phyloP scores from a whole-genome alignment of 2,888 invertebrate species.

The Drosophila formosana region DNA sequence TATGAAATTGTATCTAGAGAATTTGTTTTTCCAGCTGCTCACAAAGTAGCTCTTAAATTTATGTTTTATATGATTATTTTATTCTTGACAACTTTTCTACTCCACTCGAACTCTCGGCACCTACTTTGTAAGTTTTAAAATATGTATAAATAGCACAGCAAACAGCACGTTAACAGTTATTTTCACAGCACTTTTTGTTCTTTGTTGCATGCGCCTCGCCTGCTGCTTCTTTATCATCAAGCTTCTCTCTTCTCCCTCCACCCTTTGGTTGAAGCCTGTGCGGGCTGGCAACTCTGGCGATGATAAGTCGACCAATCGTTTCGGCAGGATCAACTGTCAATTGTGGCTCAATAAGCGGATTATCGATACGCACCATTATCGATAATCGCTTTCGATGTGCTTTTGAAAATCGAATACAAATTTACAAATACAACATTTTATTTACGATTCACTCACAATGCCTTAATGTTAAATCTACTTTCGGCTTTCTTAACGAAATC shows the following conservation, averaged over 20 bases:
- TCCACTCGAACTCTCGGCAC: not conserved
- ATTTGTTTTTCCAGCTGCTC: not conserved
- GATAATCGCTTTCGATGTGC: constrained; percentile 1
- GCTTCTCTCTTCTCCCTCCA: constrained; percentile 13
- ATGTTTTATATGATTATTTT: not conserved
- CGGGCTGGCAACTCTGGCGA: constrained; percentile 36
- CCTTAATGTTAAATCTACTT: constrained; percentile 58
- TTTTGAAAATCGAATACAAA: not conserved
- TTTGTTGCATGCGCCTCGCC: not conserved
- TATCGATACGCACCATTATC: constrained; percentile 10
- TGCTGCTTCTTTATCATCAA: constrained; percentile 7
- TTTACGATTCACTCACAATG: constrained; percentile 48
- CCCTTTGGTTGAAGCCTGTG: constrained; percentile 16
- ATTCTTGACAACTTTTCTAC: constrained; percentile 1
- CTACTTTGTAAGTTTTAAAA: not conserved
- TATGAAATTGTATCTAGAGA: not conserved
- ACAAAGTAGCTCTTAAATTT: constrained; percentile 16
- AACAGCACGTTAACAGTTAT: not conserved
- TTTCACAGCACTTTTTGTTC: not conserved
- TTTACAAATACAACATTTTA: constrained; percentile 2
- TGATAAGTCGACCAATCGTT: not conserved
- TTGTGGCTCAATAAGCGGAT: not conserved
- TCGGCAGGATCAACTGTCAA: constrained; percentile 24
- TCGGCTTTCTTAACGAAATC: constrained; percentile 86
- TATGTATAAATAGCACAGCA: not conserved